Base-by-base conservation (phyloP, 2,797 vertebrate genomes). In the Hydrolagus colliei region DNA sequence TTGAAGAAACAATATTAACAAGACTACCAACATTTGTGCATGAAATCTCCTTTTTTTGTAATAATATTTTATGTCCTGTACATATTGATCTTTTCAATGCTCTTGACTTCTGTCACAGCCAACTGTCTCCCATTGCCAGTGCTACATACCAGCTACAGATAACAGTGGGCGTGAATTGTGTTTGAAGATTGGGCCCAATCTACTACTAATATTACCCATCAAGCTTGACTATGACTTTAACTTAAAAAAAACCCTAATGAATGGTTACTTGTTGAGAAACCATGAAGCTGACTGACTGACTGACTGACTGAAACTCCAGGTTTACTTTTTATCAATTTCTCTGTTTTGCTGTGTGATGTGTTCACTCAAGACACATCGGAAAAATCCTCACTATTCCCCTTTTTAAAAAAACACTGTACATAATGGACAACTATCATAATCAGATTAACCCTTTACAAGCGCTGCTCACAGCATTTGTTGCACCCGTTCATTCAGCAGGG, bases 51-150 rank as follows among this genome's bases (percentile, higher is more conserved):
- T 18, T 71, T 52, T 71, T 84, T 84, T 84, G 65, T 84, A 84
- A 76, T 76, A 20, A 71, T 84, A 84, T 82, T 82, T 68, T 80
- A 80, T 80, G 78, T 80, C 78, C 78, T 80, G 78, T 80, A 80
- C 78, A 80, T 80, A 80, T 65, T 71, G 65, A 82, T 35, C 78
- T 67, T 74, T 67, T 65, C 61, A 82, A 82, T 67, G 78, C 65
- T 71, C 32, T 71, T 84, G 65, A 84, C 79, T 71, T 41, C 75
- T 68, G 79, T 84, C 65, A 63, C 79, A 41, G 79, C 32, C 65
- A 84, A 41, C 65, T 52, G 27, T 41, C 79, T 68, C 27, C 20
- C 65, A 52, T 32, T 80, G 77, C 77, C 14, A 22, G 77, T 61
- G 32, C 12, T 7, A 10, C 32, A 52, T 52, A 84, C 79, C 32